Percentiles rank a stretch among this genome's conserved stretches.
These are phyloP conservation scores for Phalacrocorax pelagicus DNA, from an alignment of 2,113 vertebrate genomes.

Conservation along the genomic window DNA sequence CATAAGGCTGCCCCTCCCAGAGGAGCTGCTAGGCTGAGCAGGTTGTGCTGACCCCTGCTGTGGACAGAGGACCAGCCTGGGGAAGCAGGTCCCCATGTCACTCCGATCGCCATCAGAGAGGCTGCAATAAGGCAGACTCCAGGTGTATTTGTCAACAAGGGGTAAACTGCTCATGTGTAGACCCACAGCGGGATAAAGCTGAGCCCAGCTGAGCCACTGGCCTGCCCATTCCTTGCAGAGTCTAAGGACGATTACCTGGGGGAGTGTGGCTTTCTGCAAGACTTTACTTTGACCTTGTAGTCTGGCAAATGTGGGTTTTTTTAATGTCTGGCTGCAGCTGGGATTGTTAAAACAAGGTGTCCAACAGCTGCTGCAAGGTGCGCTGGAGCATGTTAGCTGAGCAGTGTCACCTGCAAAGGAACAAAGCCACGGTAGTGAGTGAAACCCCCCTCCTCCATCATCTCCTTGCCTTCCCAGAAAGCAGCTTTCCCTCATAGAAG, in stretches of 20 bases:
- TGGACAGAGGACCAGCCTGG: neutral
- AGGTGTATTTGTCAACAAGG: no score
- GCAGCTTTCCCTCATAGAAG: neutral
- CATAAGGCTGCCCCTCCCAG: neutral
- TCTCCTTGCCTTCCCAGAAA: neutral
- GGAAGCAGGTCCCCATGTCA: neutral
- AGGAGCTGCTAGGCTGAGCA: neutral
- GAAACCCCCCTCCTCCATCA: neutral
- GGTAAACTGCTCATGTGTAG: neutral
- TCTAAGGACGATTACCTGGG: neutral
- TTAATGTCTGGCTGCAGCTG: neutral
- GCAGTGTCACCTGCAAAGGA: neutral
- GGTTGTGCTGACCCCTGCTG: neutral
- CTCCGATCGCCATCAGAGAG: neutral
- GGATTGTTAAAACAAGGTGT: neutral
- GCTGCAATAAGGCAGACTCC: neutral
- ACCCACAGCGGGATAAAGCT: neutral
- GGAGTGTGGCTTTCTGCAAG: neutral
- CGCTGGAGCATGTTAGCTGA: neutral
- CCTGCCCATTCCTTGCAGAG: neutral
- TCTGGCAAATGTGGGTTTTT: neutral
- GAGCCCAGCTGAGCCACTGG: neutral
- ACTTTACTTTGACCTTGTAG: neutral
- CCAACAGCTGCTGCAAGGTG: neutral
- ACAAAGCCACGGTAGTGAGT: fast-evolving